Base-by-base conservation (phyloP, 2,797 vertebrate genomes). In the Hafferia zeledoni region DNA sequence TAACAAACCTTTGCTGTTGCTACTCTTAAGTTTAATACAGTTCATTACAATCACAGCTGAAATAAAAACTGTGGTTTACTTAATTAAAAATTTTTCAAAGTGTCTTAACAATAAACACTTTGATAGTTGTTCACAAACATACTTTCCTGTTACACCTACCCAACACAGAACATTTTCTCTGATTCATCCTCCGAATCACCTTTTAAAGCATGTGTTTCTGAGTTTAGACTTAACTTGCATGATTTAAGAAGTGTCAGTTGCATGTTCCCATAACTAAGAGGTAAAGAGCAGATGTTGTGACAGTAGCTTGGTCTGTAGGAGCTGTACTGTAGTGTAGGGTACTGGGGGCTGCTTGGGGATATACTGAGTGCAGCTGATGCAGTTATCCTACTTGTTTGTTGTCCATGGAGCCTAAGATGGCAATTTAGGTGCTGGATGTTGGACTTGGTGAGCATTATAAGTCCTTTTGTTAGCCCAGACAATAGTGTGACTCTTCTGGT, bases 11-110 rank as follows among this genome's bases (percentile, higher is more conserved):
- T 82, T 88, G 74, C 63, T 93, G 49, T 83, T 82, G 59, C 59
- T 93, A 41, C 77, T 91, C 22, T 76, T 75, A 70, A 83, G 33
- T 93, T 91, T 94, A 90, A 76, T 60, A 63, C 33, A 89, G 44
- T 63, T 63, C 50, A 49, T 81, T 86, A 56, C 49, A 30, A 53
- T 87, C 47, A 76, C 30, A 64, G 44, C 49, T 67, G 55, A 94
- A 96, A 79, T 43, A 81, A 91, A 93, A 87, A 10, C n/a, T n/a
- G 6, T 28, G 11, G 60, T 43, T 89, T 86, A 59, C 49, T 78
- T 93, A 93, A 96, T 93, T 94, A 93, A 96, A 94, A 90, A 52
- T 37, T 71, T 41, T 86, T 94, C n/a, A 41, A 76, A 95, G 47
- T 56, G 2, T 76, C 70, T 53, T 87, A 50, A 90, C 57, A 67